Evolutionary conservation across 2,888 invertebrate species (phyloP), one percentile per base, ranked within the genome.

Genomic region (Drosophila yooni): DNA sequence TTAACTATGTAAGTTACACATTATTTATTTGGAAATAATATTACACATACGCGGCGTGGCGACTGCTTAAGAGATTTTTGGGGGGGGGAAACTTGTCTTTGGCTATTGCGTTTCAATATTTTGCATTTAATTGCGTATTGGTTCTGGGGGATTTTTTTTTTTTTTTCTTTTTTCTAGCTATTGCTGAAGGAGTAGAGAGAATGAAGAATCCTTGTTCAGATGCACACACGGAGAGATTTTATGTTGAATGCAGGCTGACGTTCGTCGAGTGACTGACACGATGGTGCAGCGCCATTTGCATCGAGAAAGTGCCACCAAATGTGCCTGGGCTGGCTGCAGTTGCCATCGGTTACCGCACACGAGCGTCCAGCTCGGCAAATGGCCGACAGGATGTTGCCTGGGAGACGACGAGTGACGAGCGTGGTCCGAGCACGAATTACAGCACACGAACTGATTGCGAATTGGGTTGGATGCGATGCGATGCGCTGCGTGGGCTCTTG

Each of bases 221-320:
- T 18, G 59, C 36, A 46, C 52, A 50, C 27, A 69, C 59, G 50
- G 68, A 36, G 61, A 81, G 72, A 62, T 68, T 48, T 52, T 36
- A 76, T 74, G 89, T 90, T 90, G 89, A 83, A 81, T 90, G 88
- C 90, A 81, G 84, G 57, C 77, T 80, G 90, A 91, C 76, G 68
- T 69, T 86, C 91, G 84, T 90, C 75, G 77, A 79, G 60, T 78
- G 81, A 89, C 89, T 89, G 88, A 74, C 60, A 59, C 76, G 58
- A 69, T 21, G 73, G 50, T 88, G 88, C 85, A 88, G 27, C 63
- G 70, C 62, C 65, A 78, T 85, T 88, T 85, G 85, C 85, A 86
- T 71, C 60, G 76, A 43, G 63, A 62, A 57, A 48, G 33, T 56
- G 73, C 66, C 67, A 63, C 46, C 54, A 15, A 36, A 56, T 43